phyloP scores from a whole-genome alignment of 1,140 invertebrate genomes.

The Papilio aristodemus region DNA sequence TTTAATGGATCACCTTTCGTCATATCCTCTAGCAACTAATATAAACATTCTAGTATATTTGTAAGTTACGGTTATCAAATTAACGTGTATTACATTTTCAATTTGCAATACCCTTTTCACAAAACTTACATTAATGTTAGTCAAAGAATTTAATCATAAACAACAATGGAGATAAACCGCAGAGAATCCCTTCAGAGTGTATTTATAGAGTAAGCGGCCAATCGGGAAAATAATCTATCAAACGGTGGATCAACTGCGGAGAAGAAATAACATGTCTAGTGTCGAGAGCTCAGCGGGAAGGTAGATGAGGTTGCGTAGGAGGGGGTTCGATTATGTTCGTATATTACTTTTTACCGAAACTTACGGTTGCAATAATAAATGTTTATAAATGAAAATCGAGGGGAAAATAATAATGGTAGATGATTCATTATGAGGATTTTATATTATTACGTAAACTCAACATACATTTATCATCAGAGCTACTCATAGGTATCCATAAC shows the following conservation, averaged over 20 bases:
- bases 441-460: no score
- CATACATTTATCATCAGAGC: no score
- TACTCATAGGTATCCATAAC: no score
- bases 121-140: background rate
- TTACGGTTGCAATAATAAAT: background rate
- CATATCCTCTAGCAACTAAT: background rate
- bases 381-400: no score
- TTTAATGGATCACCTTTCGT: background rate
- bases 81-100: background rate
- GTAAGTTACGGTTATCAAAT: background rate
- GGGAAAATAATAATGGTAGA: no score
- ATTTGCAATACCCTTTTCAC: background rate
- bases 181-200: background rate
- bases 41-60: background rate
- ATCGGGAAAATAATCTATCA: conserved; percentile 29
- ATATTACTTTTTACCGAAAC: background rate
- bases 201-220: conserved; percentile 25
- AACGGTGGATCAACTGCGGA: background rate
- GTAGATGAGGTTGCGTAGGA: conserved; percentile 2
- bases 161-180: conserved; percentile 19
- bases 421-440: no score
- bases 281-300: conserved; percentile 12
- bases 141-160: conserved; percentile 28
- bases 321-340: background rate
- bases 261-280: conserved; percentile 8